phyloP scores from a whole-genome alignment of 2,888 invertebrate species.

The Germaria angustata region DNA sequence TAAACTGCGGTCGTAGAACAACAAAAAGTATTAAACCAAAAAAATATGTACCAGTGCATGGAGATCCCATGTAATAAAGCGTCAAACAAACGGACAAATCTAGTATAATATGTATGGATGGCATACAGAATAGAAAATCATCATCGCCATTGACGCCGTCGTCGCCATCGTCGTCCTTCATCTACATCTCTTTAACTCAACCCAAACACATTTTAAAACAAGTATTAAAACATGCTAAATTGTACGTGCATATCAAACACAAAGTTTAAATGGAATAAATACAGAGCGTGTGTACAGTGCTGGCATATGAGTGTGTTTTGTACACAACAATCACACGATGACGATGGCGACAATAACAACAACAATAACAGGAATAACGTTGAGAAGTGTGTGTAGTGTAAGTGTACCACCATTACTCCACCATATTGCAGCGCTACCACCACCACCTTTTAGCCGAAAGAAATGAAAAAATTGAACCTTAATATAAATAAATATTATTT shows the following conservation, averaged over 20 bases:
- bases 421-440: not conserved
- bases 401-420: slow-evolving; percentile 27
- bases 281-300: slow-evolving; percentile 29
- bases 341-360: not conserved
- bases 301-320: slow-evolving; percentile 34
- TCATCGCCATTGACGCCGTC: not conserved
- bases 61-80: slow-evolving; percentile 18
- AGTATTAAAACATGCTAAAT: slow-evolving; percentile 23
- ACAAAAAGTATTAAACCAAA: slow-evolving; percentile 44
- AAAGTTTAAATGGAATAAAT: slow-evolving; percentile 32
- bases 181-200: slow-evolving; percentile 43
- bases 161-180: not conserved
- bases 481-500: slow-evolving; percentile 28
- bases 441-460: slow-evolving; percentile 26
- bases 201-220: slow-evolving; percentile 50
- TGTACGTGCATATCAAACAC: slow-evolving; percentile 11
- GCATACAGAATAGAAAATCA: slow-evolving; percentile 43
- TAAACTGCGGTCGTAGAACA: slow-evolving; percentile 60
- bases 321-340: slow-evolving; percentile 42
- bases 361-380: slow-evolving; percentile 3
- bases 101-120: not conserved
- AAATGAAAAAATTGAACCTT: slow-evolving; percentile 41
- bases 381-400: slow-evolving; percentile 3
- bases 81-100: slow-evolving; percentile 6
- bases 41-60: slow-evolving; percentile 8